Conservation (phyloP, 2,888 invertebrate genomes). For the Camponotus fellah region DNA sequence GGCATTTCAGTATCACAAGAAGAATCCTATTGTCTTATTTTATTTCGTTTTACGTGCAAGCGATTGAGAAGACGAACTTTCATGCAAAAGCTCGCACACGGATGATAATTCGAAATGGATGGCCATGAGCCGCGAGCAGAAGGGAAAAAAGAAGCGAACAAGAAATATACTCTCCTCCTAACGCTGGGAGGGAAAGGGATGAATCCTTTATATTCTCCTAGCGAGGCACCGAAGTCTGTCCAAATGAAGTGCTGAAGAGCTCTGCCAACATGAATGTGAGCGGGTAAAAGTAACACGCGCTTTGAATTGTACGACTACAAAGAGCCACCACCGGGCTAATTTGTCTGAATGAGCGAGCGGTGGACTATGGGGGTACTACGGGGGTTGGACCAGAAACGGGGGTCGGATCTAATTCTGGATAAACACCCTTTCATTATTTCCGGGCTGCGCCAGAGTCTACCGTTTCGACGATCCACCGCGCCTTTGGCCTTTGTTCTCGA, state of each 20-base stretch:
- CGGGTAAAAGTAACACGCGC: slow-evolving; percentile 82
- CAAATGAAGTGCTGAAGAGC: slow-evolving; percentile 85
- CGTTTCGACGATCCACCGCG: slow-evolving; percentile 38
- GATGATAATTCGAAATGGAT: slow-evolving; percentile 56
- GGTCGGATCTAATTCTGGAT: slow-evolving; percentile 83
- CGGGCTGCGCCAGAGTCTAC: slow-evolving; percentile 65
- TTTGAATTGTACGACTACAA: slow-evolving; percentile 85
- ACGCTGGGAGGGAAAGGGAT: slow-evolving; percentile 44
- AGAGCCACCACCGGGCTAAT: slow-evolving; percentile 84
- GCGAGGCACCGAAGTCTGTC: slow-evolving; percentile 75
- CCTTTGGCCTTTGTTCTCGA: slow-evolving; percentile 67
- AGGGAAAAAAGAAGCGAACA: slow-evolving; percentile 19
- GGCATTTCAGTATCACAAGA: not conserved
- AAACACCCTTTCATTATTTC: slow-evolving; percentile 85
- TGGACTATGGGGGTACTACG: slow-evolving; percentile 80
- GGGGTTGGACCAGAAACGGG: slow-evolving; percentile 61
- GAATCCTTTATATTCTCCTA: slow-evolving; percentile 76
- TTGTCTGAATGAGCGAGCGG: slow-evolving; percentile 85
- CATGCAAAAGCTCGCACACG: slow-evolving; percentile 44
- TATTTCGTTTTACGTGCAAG: slow-evolving; percentile 49
- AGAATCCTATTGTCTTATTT: slow-evolving; percentile 46
- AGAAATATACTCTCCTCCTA: slow-evolving; percentile 55
- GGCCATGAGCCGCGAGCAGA: slow-evolving; percentile 26
- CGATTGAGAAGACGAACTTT: slow-evolving; percentile 49
- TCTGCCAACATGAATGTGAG: slow-evolving; percentile 83